Percentiles rank a stretch among this genome's conserved stretches.
Conservation (phyloP, 1,140 invertebrate genomes). For the Apis dorsata region DNA sequence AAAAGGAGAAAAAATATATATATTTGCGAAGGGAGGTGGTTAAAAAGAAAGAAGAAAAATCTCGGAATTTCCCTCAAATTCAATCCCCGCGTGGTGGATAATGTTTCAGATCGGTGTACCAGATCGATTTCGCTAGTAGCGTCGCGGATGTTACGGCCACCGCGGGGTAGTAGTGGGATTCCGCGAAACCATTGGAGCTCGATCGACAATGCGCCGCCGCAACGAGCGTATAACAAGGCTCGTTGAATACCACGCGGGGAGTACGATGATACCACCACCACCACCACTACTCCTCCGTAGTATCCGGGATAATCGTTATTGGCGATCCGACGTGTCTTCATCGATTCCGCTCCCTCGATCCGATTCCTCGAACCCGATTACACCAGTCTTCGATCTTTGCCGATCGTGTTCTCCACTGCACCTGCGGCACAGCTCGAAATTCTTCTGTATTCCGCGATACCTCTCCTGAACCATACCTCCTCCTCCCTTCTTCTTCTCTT, state of each 20-base stretch:
- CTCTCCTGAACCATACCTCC: too few species aligned
- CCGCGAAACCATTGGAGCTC: conserved; percentile 55
- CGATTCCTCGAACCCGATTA: conserved; percentile 64
- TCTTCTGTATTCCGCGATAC: conserved; percentile 15
- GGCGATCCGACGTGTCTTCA: conserved; percentile 64
- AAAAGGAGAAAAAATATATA: too few species aligned
- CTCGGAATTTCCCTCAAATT: neutral
- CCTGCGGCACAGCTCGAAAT: conserved; percentile 35
- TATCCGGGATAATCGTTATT: conserved; percentile 61
- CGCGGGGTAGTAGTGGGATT: conserved; percentile 26
- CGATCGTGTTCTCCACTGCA: conserved; percentile 15
- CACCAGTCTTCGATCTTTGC: conserved; percentile 40
- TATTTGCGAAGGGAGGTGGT: too few species aligned
- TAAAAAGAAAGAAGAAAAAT: neutral
- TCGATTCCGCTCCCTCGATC: conserved; percentile 52
- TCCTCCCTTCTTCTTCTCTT: too few species aligned
- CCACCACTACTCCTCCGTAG: neutral
- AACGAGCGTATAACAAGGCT: conserved; percentile 58
- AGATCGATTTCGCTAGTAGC: conserved; percentile 31
- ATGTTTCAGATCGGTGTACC: neutral
- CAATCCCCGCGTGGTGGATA: neutral
- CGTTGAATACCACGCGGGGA: conserved; percentile 42
- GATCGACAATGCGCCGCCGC: conserved; percentile 57
- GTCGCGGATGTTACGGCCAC: conserved; percentile 53
- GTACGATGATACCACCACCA: conserved; percentile 31